Evolutionary conservation across 30 jellyfish, hydroid and myxozoan species (phyloP).

Genomic region (Aurelia aurita complex sp. Pacific): DNA sequence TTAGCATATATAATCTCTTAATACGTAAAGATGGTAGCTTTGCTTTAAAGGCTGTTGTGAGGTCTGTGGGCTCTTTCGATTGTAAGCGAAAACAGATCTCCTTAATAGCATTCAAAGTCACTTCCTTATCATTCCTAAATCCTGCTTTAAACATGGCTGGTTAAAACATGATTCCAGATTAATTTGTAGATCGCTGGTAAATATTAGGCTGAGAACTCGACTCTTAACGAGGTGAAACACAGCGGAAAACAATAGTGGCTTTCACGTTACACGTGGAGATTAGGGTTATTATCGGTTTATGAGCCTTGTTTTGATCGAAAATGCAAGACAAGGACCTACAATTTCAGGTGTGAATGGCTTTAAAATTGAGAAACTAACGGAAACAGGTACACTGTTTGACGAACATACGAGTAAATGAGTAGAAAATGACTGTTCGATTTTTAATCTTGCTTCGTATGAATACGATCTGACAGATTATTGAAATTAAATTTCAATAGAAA

Average conservation of each 20-base stretch:
- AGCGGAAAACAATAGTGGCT: conserved; percentile 73
- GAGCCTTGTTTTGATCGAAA: conserved; percentile 58
- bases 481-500: conserved; percentile 9
- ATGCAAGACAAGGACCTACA: conserved; percentile 44
- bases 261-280: conserved; percentile 81
- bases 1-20: conserved; percentile 74
- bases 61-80: conserved; percentile 87
- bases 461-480: conserved; percentile 25
- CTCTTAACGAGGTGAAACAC: conserved; percentile 85
- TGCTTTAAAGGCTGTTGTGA: conserved; percentile 82
- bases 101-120: conserved; percentile 78
- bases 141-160: conserved; percentile 86
- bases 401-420: conserved; percentile 27
- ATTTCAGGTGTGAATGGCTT: conserved; percentile 55
- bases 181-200: conserved; percentile 79
- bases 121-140: conserved; percentile 81
- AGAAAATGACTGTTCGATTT: conserved; percentile 12
- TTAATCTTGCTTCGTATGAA: conserved; percentile 21
- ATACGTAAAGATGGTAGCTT: conserved; percentile 84
- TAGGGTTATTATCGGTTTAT: conserved; percentile 70
- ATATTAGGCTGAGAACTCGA: conserved; percentile 67
- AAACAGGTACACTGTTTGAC: neutral
- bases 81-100: conserved; percentile 82
- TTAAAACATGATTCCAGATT: conserved; percentile 83
- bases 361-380: conserved; percentile 27